Base-by-base conservation (phyloP, 2,888 invertebrate species). In the Andrena marginata region DNA sequence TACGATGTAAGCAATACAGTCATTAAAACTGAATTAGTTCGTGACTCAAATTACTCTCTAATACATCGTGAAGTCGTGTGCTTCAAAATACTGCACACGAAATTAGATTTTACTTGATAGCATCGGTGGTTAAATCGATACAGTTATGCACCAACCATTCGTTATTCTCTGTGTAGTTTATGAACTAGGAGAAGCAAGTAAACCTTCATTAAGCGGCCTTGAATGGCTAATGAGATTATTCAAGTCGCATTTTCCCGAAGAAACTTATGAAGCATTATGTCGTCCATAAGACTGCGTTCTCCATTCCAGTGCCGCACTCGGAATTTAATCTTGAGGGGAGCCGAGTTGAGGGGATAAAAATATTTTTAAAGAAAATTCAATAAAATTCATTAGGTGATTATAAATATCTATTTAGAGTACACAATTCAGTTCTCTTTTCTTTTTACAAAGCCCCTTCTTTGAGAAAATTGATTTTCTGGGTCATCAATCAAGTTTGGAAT, bases 131-230 rank as follows among this genome's bases (percentile, higher is more conserved):
- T 68, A 4, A 48, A 78, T 80, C 78, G 49, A 70, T 78, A 59
- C 35, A 29, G 69, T 49, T 64, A 35, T 70, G 64, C 33, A 59
- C 7, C 16, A 6, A 59, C n/a, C 20, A 16, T 8, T 56, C 26
- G 59, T 26, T 16, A 33, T 35, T 4, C 10, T 35, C 16, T n/a
- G 13, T 68, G 56, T 35, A 29, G n/a, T 26, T 67, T 59, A 31
- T 26, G 33, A 51, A 16, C 42, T 49, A 49, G 23, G 59, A 51
- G 60, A 79, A 79, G 42, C 42, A 65, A 23, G 64, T 16, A 10
- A 56, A 64, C 79, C 80, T 65, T 65, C 64, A 33, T 79, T 64
- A 42, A 2, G 16, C 8, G 33, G 16, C 69, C 59, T 79, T 65
- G 80, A 60, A 69, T 73, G 26, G 8, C 23, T 60, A 64, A 65